Base-by-base conservation (phyloP, 2,888 invertebrate species). In the Pycnomerus fuliginosus region DNA sequence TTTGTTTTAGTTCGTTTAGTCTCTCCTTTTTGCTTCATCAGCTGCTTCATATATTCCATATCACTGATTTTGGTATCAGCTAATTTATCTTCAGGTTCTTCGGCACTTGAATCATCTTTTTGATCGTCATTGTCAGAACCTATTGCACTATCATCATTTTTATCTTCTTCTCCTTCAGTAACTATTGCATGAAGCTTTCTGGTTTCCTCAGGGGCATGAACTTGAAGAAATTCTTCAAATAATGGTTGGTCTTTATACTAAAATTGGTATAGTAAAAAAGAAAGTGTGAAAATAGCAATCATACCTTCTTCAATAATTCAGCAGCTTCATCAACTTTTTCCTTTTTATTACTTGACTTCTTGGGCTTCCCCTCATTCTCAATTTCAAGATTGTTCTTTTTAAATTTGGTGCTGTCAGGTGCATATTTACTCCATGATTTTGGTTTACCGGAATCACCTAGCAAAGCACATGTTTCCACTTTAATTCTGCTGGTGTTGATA, bases 361-460 rank as follows among this genome's bases (percentile, higher is more conserved):
- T n/a, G n/a, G n/a, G n/a, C n/a, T n/a, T n/a, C n/a, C n/a, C n/a
- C n/a, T n/a, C n/a, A n/a, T n/a, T n/a, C n/a, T n/a, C 16, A 12
- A 17, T 2, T 22, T 2, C 22, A 2, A 22, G 13, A 56, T 38
- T 74, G 14, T 75, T 60, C 50, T 78, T 80, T 58, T 80, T 79
- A 60, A 78, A 81, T 3, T 80, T 80, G 43, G 82, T 80, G 67
- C 86, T 90, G 45, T 91, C 91, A 22, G 80, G 69, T 1, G 93
- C 82, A 75, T 95, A 87, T 75, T 93, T 94, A 69, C 94, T 96
- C 94, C 95, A 95, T 0, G 95, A 82, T 70, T 89, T 82, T 1
- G 93, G 90, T 69, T 95, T 95, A 35, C 77, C 77, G 25, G 79
- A 65, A 64, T 82, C 82, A 58, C 87, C 87, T 57, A 89, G 73